Evolutionary conservation across 2,797 vertebrate genomes (phyloP).

Genomic region (Valencia hispanica): DNA sequence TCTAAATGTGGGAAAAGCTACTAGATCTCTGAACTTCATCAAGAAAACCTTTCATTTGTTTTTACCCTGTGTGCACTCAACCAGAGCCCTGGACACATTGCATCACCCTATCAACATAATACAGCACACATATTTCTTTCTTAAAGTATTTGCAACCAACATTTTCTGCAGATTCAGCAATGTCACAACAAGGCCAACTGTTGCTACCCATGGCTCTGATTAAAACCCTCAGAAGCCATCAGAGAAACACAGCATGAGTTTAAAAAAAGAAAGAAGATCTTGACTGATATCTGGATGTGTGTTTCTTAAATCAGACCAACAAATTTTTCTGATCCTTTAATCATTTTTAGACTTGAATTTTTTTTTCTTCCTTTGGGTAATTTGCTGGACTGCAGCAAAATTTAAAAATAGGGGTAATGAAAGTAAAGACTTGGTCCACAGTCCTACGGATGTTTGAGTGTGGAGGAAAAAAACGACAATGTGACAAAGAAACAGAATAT

Average conservation of each 20-base stretch:
- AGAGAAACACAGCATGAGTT: slow-evolving; percentile 41
- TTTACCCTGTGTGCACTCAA: slow-evolving; percentile 74
- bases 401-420: slow-evolving; percentile 30
- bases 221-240: slow-evolving; percentile 43
- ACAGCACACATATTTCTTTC: slow-evolving; percentile 16
- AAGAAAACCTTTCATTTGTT: slow-evolving; percentile 59
- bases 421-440: slow-evolving; percentile 22
- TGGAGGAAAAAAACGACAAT: slow-evolving; percentile 5
- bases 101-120: slow-evolving; percentile 17
- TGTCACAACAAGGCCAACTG: slow-evolving; percentile 34
- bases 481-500: slow-evolving; percentile 16
- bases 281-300: not conserved
- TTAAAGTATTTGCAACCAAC: slow-evolving; percentile 18
- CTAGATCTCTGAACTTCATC: slow-evolving; percentile 62
- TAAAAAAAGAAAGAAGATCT: slow-evolving; percentile 11
- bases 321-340: slow-evolving; percentile 41
- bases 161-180: slow-evolving; percentile 33
- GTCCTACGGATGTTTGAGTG: slow-evolving; percentile 19
- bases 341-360: slow-evolving; percentile 28
- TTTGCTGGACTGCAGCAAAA: slow-evolving; percentile 57
- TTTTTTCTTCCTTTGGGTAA: slow-evolving; percentile 8
- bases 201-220: slow-evolving; percentile 41
- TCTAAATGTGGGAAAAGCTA: slow-evolving; percentile 78
- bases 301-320: not conserved
- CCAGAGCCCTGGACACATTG: slow-evolving; percentile 46